These are phyloP conservation scores for Antechinus stuartii DNA, from an alignment of 2,113 vertebrate genomes.

Conservation along the genomic window DNA sequence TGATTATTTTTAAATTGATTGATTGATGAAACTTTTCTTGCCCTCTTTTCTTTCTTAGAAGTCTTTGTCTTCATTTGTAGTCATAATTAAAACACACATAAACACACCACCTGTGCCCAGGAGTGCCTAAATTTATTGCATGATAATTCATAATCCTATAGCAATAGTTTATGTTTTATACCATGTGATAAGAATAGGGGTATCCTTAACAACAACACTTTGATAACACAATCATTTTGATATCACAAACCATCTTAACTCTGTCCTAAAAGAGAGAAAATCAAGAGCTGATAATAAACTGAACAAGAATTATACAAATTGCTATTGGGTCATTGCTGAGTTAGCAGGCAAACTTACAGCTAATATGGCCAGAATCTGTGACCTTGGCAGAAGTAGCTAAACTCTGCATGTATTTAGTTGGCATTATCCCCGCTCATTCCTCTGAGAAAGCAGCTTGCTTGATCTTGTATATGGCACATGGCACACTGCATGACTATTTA, in stretches of 20 bases:
- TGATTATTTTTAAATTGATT: neutral
- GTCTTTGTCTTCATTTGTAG: neutral
- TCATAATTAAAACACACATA: neutral
- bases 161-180: neutral
- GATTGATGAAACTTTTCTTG: neutral
- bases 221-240: too few relatives aligned
- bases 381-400: neutral
- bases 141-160: neutral
- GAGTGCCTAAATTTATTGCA: neutral
- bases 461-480: neutral
- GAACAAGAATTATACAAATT: neutral
- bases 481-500: too few relatives aligned
- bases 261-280: neutral
- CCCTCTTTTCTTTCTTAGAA: neutral
- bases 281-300: neutral
- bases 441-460: neutral
- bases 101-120: neutral
- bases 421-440: neutral
- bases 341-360: neutral
- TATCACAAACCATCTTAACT: neutral
- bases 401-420: neutral
- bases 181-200: neutral
- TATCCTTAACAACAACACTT: neutral
- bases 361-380: rapidly evolving
- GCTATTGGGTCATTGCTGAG: neutral